Base-by-base conservation (phyloP, 2,888 invertebrate genomes). In the Caenorhabditis japonica region DNA sequence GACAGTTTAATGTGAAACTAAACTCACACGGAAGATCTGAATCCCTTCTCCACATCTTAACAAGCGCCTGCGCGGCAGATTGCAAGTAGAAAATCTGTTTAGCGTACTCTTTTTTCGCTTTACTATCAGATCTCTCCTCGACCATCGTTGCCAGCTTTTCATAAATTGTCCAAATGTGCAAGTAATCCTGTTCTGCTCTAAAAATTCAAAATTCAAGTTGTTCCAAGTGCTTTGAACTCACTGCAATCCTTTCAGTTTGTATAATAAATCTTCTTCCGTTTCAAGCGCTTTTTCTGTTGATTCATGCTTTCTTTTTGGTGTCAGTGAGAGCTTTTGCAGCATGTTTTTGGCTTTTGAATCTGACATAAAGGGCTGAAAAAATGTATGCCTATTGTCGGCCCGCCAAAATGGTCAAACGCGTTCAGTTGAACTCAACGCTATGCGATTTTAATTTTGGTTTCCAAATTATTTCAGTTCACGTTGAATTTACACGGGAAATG, bases 291-390 rank as follows among this genome's bases (percentile, higher is more conserved):
- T 56, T 10, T 30, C 30, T 10, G 10, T 30, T 30, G 30, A n/a
- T 4, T 66, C 66, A 5, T 43, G 36, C 8, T 66, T 66, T 4
- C 51, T 39, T 58, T 56, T 66, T 12, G 66, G 66, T 8, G 66
- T 66, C 21, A 66, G 21, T 15, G 66, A 66, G 12, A 66, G 17
- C 41, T 66, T 66, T 15, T 66, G 66, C 12, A 66, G 44, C 68
- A 59, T 68, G 39, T 59, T 68, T 23, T 51, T 68, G 10, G 59
- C 47, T 43, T 59, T 59, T n/a, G 59, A 68, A 8, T 68, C 66
- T 19, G 66, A 17, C 66, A 66, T 66, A n/a, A n/a, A n/a, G n/a
- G n/a, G n/a, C n/a, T n/a, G n/a, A n/a, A n/a, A n/a, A n/a, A n/a
- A n/a, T n/a, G n/a, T n/a, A n/a, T n/a, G n/a, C n/a, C n/a, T n/a